phyloP scores from a whole-genome alignment of 2,113 vertebrate genomes.

The Phodopus roborovskii region DNA sequence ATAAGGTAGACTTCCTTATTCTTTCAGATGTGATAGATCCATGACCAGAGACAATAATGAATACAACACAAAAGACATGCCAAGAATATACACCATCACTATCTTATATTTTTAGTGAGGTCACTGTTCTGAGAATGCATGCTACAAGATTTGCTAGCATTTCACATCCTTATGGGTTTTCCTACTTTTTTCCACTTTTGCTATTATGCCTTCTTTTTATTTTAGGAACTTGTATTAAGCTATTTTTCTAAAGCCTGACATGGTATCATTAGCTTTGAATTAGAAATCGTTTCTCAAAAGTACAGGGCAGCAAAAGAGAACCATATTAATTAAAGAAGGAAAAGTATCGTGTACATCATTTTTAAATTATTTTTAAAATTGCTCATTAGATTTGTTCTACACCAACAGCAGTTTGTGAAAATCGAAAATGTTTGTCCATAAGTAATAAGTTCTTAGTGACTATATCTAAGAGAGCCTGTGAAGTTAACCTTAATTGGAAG shows the following conservation, averaged over 20 bases:
- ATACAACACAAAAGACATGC: neutral
- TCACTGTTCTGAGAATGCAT: neutral
- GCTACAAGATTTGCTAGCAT: neutral
- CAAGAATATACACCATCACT: neutral
- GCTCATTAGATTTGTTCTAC: neutral
- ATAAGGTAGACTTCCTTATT: neutral
- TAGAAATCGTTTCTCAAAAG: conserved; percentile 29
- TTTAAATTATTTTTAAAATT: conserved; percentile 37
- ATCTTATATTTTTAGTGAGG: neutral
- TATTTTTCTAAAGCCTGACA: neutral
- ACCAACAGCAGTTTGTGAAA: neutral
- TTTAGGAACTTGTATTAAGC: neutral
- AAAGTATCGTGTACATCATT: neutral
- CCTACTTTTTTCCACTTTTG: neutral
- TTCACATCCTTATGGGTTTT: neutral
- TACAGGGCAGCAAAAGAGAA: neutral
- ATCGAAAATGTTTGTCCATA: neutral
- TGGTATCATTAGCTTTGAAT: neutral
- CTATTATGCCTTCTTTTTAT: neutral
- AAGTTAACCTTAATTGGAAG: conserved; percentile 5
- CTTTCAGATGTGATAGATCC: neutral
- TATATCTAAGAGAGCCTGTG: neutral
- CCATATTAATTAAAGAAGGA: conserved; percentile 13
- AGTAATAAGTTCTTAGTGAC: neutral
- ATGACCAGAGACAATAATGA: neutral